Evolutionary conservation across 2,888 invertebrate genomes (phyloP).

Genomic region (Eupsilia transversa): DNA sequence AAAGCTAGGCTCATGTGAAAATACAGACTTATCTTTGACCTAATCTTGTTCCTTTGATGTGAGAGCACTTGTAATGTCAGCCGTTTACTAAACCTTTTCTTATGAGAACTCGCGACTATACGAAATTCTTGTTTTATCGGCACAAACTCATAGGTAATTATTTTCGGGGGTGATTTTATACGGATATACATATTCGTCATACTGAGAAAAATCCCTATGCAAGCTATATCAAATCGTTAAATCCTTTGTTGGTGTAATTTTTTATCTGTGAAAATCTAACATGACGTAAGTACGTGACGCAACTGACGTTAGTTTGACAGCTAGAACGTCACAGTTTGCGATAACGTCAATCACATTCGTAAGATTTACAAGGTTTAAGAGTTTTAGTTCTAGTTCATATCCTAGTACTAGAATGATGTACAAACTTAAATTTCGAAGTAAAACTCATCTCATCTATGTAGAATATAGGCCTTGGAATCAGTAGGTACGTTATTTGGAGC

Average conservation of each 20-base stretch:
- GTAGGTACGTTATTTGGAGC: background rate
- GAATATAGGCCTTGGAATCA: background rate
- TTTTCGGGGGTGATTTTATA: background rate
- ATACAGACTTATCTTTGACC: conserved; percentile 46
- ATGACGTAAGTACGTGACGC: background rate
- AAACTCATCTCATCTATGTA: background rate
- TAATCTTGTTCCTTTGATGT: conserved; percentile 39
- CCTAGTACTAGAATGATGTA: background rate
- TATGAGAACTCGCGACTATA: background rate
- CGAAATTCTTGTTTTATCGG: background rate
- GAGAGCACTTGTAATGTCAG: conserved; percentile 7
- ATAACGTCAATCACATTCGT: background rate
- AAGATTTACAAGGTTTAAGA: too few species aligned
- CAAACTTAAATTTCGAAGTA: background rate
- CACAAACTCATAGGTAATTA: background rate
- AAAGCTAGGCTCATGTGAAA: conserved; percentile 48
- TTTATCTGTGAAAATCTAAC: background rate
- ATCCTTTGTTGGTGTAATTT: too few species aligned
- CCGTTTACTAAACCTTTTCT: conserved; percentile 14
- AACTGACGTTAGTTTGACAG: conserved; percentile 25
- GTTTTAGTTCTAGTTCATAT: background rate
- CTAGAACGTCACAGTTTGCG: conserved; percentile 1
- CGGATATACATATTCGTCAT: background rate
- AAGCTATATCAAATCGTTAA: background rate
- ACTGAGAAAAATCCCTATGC: background rate